Base-by-base conservation (phyloP, 2,113 vertebrate species). In the Ammodramus savannarum region DNA sequence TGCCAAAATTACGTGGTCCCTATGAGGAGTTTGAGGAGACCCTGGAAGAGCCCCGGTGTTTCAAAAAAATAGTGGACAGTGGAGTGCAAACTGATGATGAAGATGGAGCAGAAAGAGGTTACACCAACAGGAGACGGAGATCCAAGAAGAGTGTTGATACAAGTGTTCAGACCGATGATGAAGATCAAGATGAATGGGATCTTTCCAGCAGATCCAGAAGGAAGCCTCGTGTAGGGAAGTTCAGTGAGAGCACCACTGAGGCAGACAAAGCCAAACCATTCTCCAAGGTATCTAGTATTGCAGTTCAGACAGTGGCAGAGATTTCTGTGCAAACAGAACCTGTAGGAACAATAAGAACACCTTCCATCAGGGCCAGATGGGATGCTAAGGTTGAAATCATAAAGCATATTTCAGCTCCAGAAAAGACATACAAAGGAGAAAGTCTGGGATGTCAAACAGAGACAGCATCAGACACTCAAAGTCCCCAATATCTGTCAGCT, bases 241-340 rank as follows among this genome's bases (percentile, higher is more conserved):
- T 99, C 43, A 96, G 77, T 39, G 98, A 98, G 75, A 97, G 95
- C 93, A 93, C 95, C 1, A 2, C 94, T 63, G 98, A 98, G 73
- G 90, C 69, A 67, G 98, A 98, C 96, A 99, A 97, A 98, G 94
- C 87, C 94, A 99, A 99, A 48, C 97, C 98, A 51, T 97, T 97
- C 85, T 98, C 99, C 71, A 99, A 99, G 96, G 98, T 99, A 43
- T 98, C 99, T 76, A 99, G 99, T 88, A 99, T 99, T 96, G 99
- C 99, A 44, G 98, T 99, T 76, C 99, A 99, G 96, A 99, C 99
- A 67, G 99, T 99, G 59, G 98, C 99, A 59, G 99, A 99, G 97
- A 99, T 99, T 91, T 99, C 99, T 59, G 99, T 99, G 65, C 99
- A 99, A 97, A 99, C 99, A 36, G 99, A 99, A 93, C 98, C 99